Evolutionary conservation across 2,113 vertebrate genomes (phyloP).

Genomic region (Uropsilus gracilis): DNA sequence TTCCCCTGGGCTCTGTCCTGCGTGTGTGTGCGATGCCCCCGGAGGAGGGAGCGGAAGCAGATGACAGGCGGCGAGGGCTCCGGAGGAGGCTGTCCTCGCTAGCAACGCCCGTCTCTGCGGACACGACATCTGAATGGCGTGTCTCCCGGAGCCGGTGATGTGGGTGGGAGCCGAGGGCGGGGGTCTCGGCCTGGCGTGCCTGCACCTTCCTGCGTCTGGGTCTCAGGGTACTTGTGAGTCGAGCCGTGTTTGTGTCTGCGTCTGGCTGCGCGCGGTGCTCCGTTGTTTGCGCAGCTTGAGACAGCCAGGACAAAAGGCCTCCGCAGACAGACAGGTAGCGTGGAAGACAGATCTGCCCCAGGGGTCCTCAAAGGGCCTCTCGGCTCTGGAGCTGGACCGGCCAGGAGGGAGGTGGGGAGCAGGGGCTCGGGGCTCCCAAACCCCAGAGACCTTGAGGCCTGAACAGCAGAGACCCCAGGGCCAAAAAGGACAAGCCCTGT

Average conservation of each 20-base stretch:
- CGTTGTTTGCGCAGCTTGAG: constrained; percentile 22
- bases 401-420: not conserved
- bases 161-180: not conserved
- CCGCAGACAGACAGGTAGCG: constrained; percentile 5
- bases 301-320: constrained; percentile 51
- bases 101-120: not conserved
- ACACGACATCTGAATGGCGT: not conserved
- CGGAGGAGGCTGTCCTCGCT: not conserved
- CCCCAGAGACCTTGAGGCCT: not conserved
- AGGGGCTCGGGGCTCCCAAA: not conserved
- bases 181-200: not conserved
- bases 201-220: not conserved
- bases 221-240: not conserved
- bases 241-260: not conserved
- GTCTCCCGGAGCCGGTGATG: too few species aligned
- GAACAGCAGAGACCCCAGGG: not conserved
- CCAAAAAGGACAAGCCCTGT: not conserved
- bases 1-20: not conserved
- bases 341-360: constrained; percentile 25
- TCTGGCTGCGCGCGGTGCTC: not conserved
- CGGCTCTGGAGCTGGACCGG: not conserved
- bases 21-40: not conserved
- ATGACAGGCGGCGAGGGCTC: not conserved
- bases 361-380: constrained; percentile 3
- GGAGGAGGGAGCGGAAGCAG: not conserved